These are phyloP conservation scores for Neelides sp. DNA, from an alignment of 1,140 invertebrate genomes.

Conservation along the genomic window DNA sequence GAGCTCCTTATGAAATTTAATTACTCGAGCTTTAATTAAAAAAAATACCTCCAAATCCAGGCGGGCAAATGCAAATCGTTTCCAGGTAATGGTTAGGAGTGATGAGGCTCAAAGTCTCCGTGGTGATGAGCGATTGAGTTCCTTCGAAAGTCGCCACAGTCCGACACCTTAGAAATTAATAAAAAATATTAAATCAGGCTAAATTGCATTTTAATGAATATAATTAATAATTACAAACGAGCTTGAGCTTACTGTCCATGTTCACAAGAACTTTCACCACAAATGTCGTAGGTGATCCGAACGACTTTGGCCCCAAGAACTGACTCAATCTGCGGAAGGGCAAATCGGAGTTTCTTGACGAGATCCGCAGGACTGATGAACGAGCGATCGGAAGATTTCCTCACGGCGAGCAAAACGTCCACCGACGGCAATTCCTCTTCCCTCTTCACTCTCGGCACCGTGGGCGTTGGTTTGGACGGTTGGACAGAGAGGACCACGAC, in stretches of 20 bases:
- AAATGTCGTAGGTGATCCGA: slow-evolving; percentile 25
- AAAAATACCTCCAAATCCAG: slow-evolving; percentile 25
- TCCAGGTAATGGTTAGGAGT: slow-evolving; percentile 30
- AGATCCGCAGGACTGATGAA: slow-evolving; percentile 23
- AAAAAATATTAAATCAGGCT: background rate
- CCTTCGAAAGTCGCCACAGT: slow-evolving; percentile 29
- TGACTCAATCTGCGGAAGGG: slow-evolving; percentile 27
- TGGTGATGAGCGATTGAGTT: slow-evolving; percentile 29
- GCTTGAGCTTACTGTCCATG: slow-evolving; percentile 25
- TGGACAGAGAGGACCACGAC: slow-evolving; percentile 28
- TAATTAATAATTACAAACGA: background rate
- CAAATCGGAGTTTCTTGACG: slow-evolving; percentile 27
- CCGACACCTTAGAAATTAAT: slow-evolving; percentile 19
- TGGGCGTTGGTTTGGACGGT: slow-evolving; percentile 7
- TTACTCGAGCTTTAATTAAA: background rate
- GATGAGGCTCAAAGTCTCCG: slow-evolving; percentile 29
- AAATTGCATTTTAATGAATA: slow-evolving; percentile 1
- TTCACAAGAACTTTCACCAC: slow-evolving; percentile 27
- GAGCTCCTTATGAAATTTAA: background rate
- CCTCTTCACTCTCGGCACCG: slow-evolving; percentile 9
- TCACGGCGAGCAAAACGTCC: slow-evolving; percentile 27
- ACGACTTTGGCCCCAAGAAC: slow-evolving; percentile 26
- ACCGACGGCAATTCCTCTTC: slow-evolving; percentile 23
- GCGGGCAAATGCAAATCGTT: slow-evolving; percentile 23
- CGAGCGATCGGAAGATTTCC: slow-evolving; percentile 23